Percentiles rank a stretch among this genome's conserved stretches.
Evolutionary conservation across 2,888 invertebrate genomes (phyloP).

Genomic region (Ormyrus nitidulus): DNA sequence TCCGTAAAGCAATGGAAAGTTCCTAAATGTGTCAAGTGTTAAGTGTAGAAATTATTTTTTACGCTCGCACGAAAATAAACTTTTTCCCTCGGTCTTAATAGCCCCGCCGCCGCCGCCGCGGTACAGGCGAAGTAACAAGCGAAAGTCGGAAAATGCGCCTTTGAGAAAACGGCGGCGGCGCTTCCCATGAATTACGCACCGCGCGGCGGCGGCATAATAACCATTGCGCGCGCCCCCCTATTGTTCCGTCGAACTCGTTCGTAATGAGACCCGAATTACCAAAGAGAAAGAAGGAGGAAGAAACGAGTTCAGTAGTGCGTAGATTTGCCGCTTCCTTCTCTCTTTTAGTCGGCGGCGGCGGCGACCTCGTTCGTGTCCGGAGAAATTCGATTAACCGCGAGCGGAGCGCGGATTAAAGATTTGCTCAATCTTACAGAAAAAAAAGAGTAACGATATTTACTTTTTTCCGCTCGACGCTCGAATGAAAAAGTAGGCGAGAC

Average conservation of each 20-base stretch:
- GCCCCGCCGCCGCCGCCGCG: too few species aligned
- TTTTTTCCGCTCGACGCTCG: not conserved
- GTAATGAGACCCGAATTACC: conserved; percentile 29
- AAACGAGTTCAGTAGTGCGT: conserved; percentile 42
- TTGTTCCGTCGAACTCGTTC: conserved; percentile 6
- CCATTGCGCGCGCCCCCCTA: not conserved
- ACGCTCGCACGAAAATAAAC: not conserved
- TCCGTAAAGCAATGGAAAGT: too few species aligned
- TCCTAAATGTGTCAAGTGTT: too few species aligned
- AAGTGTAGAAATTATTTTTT: not conserved
- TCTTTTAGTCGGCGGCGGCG: not conserved
- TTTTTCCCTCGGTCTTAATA: too few species aligned
- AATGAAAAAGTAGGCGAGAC: not conserved
- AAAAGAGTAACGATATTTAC: not conserved
- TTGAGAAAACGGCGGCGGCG: too few species aligned
- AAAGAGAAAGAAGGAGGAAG: conserved; percentile 10
- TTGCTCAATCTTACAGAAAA: not conserved
- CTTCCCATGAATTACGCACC: too few species aligned
- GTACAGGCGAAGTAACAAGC: not conserved
- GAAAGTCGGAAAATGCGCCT: not conserved
- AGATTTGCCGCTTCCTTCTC: not conserved
- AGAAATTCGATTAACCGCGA: conserved; percentile 19
- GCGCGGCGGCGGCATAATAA: too few species aligned
- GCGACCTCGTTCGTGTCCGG: conserved; percentile 21
- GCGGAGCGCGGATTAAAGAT: not conserved